Base-by-base conservation (phyloP, 2,113 vertebrate species). In the Ariopsis seemanni region DNA sequence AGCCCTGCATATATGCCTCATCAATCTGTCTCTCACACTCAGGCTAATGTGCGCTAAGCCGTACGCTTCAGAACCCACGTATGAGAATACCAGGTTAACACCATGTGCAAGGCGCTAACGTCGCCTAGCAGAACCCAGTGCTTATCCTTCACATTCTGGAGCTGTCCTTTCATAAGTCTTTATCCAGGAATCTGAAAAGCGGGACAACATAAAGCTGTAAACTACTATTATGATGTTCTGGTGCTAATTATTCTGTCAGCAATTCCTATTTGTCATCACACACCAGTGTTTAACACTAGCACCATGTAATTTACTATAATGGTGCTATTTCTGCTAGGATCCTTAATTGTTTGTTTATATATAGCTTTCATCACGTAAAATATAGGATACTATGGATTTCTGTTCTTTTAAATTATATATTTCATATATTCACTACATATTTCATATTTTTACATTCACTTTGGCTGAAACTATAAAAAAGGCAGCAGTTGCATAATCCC, bases 51-150 rank as follows among this genome's bases (percentile, higher is more conserved):
- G 18, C 3, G 79, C 53, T 84, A 55, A 53, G 75, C 82, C 82
- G 27, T 34, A 86, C 11, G 85, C 84, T 48, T 88, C 85, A 86
- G 74, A 91, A 89, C 92, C 90, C 92, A 92, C 74, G 20, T 72
- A 80, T 48, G 81, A 42, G 30, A 62, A 11, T 22, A 58, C 20
- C 81, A 53, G 75, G 25, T n/a, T 14, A 52, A n/a, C 48, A 25
- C 74, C 5, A 18, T 42, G 80, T 48, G 57, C 22, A 62, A 11
- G 30, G 62, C 22, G 30, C 80, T 62, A 82, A 82, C 30, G 1
- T 18, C 18, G 8, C 30, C 27, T 30, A 27, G n/a, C 5, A 12
- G 27, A 12, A 42, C 69, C 15, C 30, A 67, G 30, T 34, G 14
- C 67, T 69, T 30, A 15, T n/a, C 5, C 67, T 34, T 71, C 30